Evolutionary conservation across 2,113 vertebrate genomes (phyloP).

Genomic region (Pongo pygmaeus): DNA sequence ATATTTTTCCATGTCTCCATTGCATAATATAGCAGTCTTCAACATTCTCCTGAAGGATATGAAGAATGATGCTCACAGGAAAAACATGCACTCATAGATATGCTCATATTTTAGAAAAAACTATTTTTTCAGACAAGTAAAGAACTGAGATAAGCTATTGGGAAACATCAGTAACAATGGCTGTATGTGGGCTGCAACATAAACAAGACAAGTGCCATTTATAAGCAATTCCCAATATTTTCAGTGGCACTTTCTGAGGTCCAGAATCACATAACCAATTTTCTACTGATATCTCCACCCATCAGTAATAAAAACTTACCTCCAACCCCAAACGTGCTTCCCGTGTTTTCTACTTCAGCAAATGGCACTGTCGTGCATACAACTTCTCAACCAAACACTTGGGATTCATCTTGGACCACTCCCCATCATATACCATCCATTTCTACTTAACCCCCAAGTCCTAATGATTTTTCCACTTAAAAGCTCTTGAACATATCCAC

Average conservation of each 20-base stretch:
- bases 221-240: background rate
- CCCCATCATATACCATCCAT: background rate
- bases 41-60: background rate
- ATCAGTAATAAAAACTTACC: background rate
- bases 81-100: background rate
- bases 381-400: background rate
- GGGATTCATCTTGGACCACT: background rate
- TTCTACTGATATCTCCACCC: background rate
- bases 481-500: background rate
- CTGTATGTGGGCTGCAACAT: background rate
- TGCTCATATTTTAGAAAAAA: background rate
- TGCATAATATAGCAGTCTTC: background rate
- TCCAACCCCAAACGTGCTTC: background rate
- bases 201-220: background rate
- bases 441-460: background rate
- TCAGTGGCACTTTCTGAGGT: background rate
- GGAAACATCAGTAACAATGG: background rate
- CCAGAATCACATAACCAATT: background rate
- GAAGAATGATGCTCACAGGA: background rate
- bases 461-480: background rate
- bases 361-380: background rate
- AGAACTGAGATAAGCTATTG: background rate
- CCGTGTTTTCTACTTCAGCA: background rate
- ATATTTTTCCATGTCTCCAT: background rate
- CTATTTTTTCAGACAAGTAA: background rate